Percentiles rank a stretch among this genome's conserved stretches.
Conservation (phyloP, 2,113 vertebrate genomes). For the Melierax canorus region DNA sequence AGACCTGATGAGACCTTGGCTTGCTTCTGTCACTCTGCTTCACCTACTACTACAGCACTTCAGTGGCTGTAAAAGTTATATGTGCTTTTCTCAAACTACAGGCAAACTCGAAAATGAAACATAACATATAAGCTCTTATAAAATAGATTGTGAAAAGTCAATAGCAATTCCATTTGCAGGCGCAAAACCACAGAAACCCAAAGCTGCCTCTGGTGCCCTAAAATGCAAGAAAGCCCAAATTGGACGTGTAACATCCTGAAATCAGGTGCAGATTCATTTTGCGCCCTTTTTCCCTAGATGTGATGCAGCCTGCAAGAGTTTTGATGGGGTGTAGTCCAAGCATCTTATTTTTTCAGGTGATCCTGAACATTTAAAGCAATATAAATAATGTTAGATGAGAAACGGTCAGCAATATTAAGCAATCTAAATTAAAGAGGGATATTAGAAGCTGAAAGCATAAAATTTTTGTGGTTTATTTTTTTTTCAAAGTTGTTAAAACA, state of each 20-base stretch:
- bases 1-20: background rate
- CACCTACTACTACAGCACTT: background rate
- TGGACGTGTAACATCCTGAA: background rate
- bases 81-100: background rate
- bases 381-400: background rate
- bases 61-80: background rate
- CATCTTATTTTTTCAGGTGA: slow-evolving; percentile 14
- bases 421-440: background rate
- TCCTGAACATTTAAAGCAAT: background rate
- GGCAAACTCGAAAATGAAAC: background rate
- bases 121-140: background rate
- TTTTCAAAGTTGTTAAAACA: background rate
- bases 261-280: background rate
- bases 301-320: background rate
- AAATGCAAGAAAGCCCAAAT: background rate
- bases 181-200: background rate
- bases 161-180: background rate
- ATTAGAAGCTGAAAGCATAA: background rate
- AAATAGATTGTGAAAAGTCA: background rate
- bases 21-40: background rate
- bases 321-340: background rate
- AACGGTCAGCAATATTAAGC: background rate
- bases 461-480: background rate
- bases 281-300: background rate
- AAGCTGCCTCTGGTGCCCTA: background rate